A percentile compares a stretch with the other conserved stretches of the same genome.
phyloP scores from a whole-genome alignment of 1,140 invertebrate genomes.

The Lordiphosa mommai region DNA sequence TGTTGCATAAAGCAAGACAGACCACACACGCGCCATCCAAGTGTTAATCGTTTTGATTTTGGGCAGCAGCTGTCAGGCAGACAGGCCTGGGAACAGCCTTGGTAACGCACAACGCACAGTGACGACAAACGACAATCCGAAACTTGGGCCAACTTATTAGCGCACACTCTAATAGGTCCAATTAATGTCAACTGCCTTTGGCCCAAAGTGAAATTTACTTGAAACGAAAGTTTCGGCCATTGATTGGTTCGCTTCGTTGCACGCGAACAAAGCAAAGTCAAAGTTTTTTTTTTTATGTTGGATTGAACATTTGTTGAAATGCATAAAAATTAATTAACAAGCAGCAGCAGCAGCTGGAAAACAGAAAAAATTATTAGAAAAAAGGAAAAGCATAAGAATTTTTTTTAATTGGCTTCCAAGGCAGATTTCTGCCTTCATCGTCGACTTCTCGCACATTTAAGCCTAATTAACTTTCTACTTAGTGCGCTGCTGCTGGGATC shows the following conservation, averaged over 20 bases:
- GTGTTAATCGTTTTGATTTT: slow-evolving; percentile 63
- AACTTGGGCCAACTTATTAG: slow-evolving; percentile 66
- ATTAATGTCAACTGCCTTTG: slow-evolving; percentile 67
- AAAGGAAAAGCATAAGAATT: slow-evolving; percentile 57
- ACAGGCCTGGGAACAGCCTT: slow-evolving; percentile 51
- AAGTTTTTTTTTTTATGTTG: slow-evolving; percentile 50
- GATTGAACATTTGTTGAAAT: slow-evolving; percentile 69
- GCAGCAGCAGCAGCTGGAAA: slow-evolving; percentile 12
- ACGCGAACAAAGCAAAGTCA: slow-evolving; percentile 41
- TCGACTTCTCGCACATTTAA: slow-evolving; percentile 64
- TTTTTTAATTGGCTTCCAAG: slow-evolving; percentile 72
- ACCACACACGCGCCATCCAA: slow-evolving; percentile 32
- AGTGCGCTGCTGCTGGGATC: slow-evolving; percentile 29
- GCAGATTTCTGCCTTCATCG: slow-evolving; percentile 40
- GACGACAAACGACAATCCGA: slow-evolving; percentile 23
- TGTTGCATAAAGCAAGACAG: slow-evolving; percentile 15
- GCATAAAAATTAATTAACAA: slow-evolving; percentile 76
- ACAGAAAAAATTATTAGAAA: slow-evolving; percentile 38
- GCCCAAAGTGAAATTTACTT: slow-evolving; percentile 45
- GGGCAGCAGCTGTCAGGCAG: slow-evolving; percentile 44
- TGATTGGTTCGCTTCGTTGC: slow-evolving; percentile 58
- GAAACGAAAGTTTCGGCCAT: slow-evolving; percentile 63
- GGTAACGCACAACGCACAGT: slow-evolving; percentile 1
- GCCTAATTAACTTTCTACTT: slow-evolving; percentile 78
- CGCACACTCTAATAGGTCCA: slow-evolving; percentile 65